Evolutionary conservation across 2,888 invertebrate species (phyloP).

Genomic region (Lasioglossum malachurum): DNA sequence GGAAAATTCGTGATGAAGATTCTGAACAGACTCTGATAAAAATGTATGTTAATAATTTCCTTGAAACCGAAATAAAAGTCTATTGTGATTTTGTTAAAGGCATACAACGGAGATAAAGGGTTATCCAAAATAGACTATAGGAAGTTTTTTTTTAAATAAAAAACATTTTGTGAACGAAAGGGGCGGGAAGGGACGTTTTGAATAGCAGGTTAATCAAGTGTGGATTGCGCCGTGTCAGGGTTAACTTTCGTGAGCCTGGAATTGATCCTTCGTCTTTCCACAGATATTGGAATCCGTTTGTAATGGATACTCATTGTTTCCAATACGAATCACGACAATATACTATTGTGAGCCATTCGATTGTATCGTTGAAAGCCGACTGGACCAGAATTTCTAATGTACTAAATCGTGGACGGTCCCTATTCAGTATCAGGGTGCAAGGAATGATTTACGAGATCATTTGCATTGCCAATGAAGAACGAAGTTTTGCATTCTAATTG

Average conservation of each 20-base stretch:
- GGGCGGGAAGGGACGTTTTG: neutral
- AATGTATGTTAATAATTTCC: too few species aligned
- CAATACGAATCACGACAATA: conserved; percentile 36
- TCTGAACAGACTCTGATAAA: too few species aligned
- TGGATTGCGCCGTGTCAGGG: conserved; percentile 26
- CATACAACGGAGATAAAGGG: too few species aligned
- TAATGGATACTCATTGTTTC: conserved; percentile 62
- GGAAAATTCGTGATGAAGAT: too few species aligned
- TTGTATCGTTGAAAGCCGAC: conserved; percentile 35
- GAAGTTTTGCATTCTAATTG: conserved; percentile 11
- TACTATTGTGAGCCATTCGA: conserved; percentile 33
- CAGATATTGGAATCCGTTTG: conserved; percentile 42
- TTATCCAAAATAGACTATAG: too few species aligned
- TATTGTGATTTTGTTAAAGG: too few species aligned
- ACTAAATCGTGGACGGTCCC: conserved; percentile 24
- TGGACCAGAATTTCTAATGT: conserved; percentile 31
- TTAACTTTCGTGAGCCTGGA: conserved; percentile 36
- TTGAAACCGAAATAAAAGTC: too few species aligned
- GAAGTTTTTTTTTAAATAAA: too few species aligned
- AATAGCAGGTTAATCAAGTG: conserved; percentile 49
- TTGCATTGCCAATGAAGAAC: neutral
- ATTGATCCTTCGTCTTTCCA: conserved; percentile 46
- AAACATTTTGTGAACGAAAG: neutral
- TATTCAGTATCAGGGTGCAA: conserved; percentile 1
- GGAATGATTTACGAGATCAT: conserved; percentile 12